Evolutionary conservation across 2,888 invertebrate species (phyloP), one percentile per base, ranked within the genome.

Genomic region (Lypha dubia): DNA sequence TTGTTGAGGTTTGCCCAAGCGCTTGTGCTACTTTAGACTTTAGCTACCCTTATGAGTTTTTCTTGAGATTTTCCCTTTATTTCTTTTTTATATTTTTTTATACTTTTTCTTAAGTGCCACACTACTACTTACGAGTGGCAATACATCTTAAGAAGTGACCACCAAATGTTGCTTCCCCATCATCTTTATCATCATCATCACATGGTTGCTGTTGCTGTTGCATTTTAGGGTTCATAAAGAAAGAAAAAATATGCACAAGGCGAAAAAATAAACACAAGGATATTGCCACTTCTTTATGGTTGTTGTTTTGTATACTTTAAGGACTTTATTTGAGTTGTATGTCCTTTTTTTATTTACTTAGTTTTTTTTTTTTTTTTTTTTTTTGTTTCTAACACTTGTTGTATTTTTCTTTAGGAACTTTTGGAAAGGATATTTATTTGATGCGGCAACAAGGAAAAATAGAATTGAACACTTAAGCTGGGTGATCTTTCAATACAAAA

Each of bases 141-240:
- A 81, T 84, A 74, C 81, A 79, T 84, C 84, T 84, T 81, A 79
- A 65, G 62, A 74, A 81, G 62, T 84, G 84, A 81, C 84, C 84
- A 84, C 77, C 81, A 81, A 84, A 84, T 84, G 81, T 81, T 79
- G 68, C 81, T 67, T 44, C 73, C 71, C 79, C 83, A 83, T 73
- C 77, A 60, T 77, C 58, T 65, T 67, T 56, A 74, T 74, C 80
- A 70, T 71, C 80, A 70, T 71, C 73, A 81, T 70, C 84, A 77
- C 32, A 74, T 70, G 73, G 62, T 56, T 46, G 70, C 32, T 62
- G 62, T 56, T 46, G 70, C 32, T 62, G 53, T 8, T 44, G 17
- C 9, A 63, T 51, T 67, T 73, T 65, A 73, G 81, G 75, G 75
- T 71, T 81, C 70, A 81, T 76, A 75, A 32, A 56, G 32, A 46